Percentiles rank a stretch among this genome's conserved stretches.
Evolutionary conservation across 2,888 invertebrate species (phyloP).

Genomic region (Aphrophora alni): DNA sequence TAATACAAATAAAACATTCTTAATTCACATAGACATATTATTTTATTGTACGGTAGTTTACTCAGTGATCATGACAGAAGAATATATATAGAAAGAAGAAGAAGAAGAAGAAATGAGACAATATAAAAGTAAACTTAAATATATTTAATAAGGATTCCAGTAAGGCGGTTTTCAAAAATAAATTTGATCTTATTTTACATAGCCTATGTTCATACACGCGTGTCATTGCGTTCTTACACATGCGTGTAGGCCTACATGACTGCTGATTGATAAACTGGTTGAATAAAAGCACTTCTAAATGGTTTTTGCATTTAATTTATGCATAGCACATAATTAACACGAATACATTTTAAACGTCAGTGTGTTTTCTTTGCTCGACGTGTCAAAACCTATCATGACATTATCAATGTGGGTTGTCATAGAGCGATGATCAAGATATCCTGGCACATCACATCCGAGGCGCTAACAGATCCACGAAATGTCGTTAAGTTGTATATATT

Average conservation of each 20-base stretch:
- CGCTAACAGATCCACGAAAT: not conserved
- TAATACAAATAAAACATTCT: too few species aligned
- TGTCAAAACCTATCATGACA: not conserved
- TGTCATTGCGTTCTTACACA: not conserved
- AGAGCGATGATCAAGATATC: not conserved
- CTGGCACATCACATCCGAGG: not conserved
- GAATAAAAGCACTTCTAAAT: not conserved
- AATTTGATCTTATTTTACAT: too few species aligned
- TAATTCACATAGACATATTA: too few species aligned
- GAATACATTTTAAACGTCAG: not conserved
- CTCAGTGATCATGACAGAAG: too few species aligned
- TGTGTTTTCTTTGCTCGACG: not conserved
- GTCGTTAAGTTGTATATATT: not conserved
- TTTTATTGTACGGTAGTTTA: too few species aligned
- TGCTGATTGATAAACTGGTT: not conserved
- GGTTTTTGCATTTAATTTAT: not conserved
- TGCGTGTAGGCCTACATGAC: not conserved
- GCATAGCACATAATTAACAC: not conserved
- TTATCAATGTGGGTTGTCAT: not conserved
- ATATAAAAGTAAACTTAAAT: too few species aligned
- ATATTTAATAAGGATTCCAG: too few species aligned
- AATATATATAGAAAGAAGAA: too few species aligned
- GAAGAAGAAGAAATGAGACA: too few species aligned
- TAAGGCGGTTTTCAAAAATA: too few species aligned
- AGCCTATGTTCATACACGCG: not conserved